Base-by-base conservation (phyloP, 1,140 invertebrate species). In the Anadara kagoshimensis region DNA sequence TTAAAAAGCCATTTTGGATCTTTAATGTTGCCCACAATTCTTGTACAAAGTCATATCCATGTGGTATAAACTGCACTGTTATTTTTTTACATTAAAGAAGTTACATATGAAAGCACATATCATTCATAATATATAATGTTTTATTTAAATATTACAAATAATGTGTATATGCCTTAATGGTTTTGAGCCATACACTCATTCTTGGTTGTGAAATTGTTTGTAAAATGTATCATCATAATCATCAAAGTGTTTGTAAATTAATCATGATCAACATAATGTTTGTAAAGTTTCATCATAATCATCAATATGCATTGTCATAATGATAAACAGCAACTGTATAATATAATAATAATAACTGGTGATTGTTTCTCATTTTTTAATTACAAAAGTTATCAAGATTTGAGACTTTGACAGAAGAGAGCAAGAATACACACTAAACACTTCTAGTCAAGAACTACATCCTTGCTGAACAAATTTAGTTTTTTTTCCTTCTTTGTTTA, bases 351-450 rank as follows among this genome's bases (percentile, higher is more conserved):
- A 57, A 57, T 41, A 26, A 47, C 26, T 49, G 44, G 18, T 22
- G 49, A 51, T 14, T 51, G 16, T 64, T 11, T 20, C 49, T 49
- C 10, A 64, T 64, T 63, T 18, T 41, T 14, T 43, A 45, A 43
- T 47, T 54, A 1, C 18, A n/a, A 1, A 12, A 20, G 18, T 54
- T 18, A 54, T 22, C 24, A 18, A 22, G 10, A 18, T 3, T 54
- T 22, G 24, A 22, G 18, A 54, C 24, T 54, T 54, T 54, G 53
- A 54, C 24, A 54, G 24, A 54, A 54, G 20, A 54, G 10, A 22
- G 20, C 53, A 22, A 54, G 18, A 63, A 29, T 22, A n/a, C 8
- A 63, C 41, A 63, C 45, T 63, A 26, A 24, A 44, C 24, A 64
- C 43, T 47, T 43, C 43, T 45, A 22, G n/a, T 22, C 41, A 51